Evolutionary conservation across 2,888 invertebrate species (phyloP).

Genomic region (Scrobipalpa costella): DNA sequence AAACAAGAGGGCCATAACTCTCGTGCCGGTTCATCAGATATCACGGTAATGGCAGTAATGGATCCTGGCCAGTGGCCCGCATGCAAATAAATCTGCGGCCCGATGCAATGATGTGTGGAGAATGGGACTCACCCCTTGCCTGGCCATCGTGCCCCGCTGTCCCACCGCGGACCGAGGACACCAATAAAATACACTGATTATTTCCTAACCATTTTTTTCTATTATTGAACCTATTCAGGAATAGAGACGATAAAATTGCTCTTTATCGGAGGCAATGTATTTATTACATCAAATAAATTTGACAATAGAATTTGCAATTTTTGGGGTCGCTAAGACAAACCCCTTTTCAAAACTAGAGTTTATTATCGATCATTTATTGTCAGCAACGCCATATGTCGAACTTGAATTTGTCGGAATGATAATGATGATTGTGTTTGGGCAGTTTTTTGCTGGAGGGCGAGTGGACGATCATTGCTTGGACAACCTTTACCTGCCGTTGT

Average conservation of each 20-base stretch:
- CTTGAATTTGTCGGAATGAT: conserved; percentile 29
- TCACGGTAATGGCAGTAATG: conserved; percentile 78
- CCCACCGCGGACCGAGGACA: conserved; percentile 32
- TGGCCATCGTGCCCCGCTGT: conserved; percentile 43
- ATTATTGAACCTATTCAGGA: conserved; percentile 16
- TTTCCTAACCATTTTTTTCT: conserved; percentile 26
- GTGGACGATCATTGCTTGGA: conserved; percentile 23
- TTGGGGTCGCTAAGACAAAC: conserved; percentile 20
- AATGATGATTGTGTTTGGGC: conserved; percentile 21
- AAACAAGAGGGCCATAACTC: conserved; percentile 79
- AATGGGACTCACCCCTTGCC: conserved; percentile 75
- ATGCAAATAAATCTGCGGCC: conserved; percentile 82
- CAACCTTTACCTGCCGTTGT: conserved; percentile 65
- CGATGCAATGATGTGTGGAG: conserved; percentile 82
- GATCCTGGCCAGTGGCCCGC: conserved; percentile 82
- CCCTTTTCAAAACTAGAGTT: conserved; percentile 19
- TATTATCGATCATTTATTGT: conserved; percentile 21
- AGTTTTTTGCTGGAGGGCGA: not conserved
- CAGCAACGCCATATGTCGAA: conserved; percentile 9
- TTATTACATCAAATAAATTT: not conserved
- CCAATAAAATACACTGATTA: conserved; percentile 39
- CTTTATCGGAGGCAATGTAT: conserved; percentile 5
- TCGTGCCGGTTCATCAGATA: conserved; percentile 79
- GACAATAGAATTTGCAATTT: conserved; percentile 16
- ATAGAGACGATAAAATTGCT: not conserved